phyloP scores from a whole-genome alignment of 2,113 vertebrate genomes.

The Mormoops blainvillei region DNA sequence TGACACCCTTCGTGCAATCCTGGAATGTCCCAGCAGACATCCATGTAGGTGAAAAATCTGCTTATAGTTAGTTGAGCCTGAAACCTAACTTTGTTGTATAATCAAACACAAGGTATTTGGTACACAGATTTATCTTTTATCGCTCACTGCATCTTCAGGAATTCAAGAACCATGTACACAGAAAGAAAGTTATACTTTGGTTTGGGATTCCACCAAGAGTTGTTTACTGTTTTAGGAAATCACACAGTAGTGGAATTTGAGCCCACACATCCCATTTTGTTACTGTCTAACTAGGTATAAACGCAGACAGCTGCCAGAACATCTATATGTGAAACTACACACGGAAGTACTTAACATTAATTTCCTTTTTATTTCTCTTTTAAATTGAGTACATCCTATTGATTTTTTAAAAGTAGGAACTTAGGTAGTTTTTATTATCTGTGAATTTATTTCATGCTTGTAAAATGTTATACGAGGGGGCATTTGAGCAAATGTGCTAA shows the following conservation, averaged over 20 bases:
- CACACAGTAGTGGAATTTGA: not conserved
- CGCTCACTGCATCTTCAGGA: not conserved
- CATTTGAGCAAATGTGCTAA: not conserved
- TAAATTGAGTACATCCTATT: not conserved
- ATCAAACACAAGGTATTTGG: not conserved
- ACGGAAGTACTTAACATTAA: not conserved
- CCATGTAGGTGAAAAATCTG: not conserved
- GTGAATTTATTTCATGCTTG: not conserved
- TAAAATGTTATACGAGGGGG: not conserved
- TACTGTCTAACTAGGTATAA: no score
- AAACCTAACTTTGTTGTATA: not conserved
- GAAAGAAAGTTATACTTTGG: not conserved
- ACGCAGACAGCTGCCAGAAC: not conserved
- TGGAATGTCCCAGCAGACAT: not conserved
- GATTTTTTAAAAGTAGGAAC: not conserved
- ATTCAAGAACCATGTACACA: not conserved
- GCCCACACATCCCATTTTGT: not conserved
- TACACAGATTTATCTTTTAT: not conserved
- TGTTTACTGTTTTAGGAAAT: not conserved
- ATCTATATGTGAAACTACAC: not conserved
- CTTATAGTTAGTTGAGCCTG: not conserved
- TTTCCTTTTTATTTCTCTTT: not conserved
- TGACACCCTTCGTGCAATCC: no score
- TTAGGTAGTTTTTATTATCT: not conserved
- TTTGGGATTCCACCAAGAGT: not conserved